Evolutionary conservation across 2,797 vertebrate species (phyloP), one percentile per base, ranked within the genome.

Genomic region (Synaphobranchus kaupii): DNA sequence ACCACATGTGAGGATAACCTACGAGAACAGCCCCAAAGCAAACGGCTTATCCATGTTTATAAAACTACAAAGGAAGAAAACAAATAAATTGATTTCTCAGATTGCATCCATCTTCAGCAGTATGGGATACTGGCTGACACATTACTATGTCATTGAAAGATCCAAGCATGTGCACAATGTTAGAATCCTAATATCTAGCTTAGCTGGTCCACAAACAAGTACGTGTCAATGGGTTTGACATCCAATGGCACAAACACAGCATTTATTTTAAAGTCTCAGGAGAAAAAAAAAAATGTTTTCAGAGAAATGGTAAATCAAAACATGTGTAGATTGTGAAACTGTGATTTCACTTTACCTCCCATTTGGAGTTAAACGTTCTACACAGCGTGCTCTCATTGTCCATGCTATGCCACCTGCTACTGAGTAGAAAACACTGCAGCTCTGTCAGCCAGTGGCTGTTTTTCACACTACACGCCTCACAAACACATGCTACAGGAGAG

Each of bases 51-150:
- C 47, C 20, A 1, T 83, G 47, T 47, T 20, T n/a, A 81, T 6
- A 5, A 20, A 5, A 63, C 58, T 34, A n/a, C 3, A 39, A 25
- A 68, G 3, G 44, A 83, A 22, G 15, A 39, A 50, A 48, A 80
- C 8, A 34, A 66, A 84, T 34, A 63, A 48, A 81, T 13, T 50
- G 68, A 84, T 58, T 60, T 84, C 28, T 39, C 31, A 87, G 44
- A 87, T 58, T 76, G 22, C 82, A 22, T 48, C 50, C 31, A 71
- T 87, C 82, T 56, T 39, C 83, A 31, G 83, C 52, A 25, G 83
- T 17, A 17, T 87, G 39, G 71, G 9, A 34, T 54, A 73, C 22
- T 47, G 71, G 8, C 63, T 71, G 63, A 71, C 25, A 50, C 44
- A 85, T 66, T n/a, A 44, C 58, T 84, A 63, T 54, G 48, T 25